Percentiles rank a stretch among this genome's conserved stretches.
Evolutionary conservation across 2,888 invertebrate genomes (phyloP).

Genomic region (Agonopterix subpropinquella): DNA sequence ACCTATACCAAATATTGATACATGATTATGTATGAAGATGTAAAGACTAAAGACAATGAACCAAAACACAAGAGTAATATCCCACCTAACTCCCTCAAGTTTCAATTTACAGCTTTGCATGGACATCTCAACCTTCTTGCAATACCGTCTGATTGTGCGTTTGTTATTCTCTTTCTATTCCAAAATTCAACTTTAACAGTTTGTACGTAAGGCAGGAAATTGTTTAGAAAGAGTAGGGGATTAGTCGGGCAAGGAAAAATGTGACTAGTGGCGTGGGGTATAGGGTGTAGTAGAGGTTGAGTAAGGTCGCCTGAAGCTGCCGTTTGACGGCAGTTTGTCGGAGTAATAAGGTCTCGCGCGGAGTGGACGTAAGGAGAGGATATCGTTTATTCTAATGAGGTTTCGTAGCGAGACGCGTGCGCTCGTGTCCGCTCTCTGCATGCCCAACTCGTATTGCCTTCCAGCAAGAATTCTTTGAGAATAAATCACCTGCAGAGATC

Average conservation of each 20-base stretch:
- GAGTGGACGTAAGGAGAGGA: slow-evolving; percentile 73
- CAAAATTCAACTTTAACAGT: slow-evolving; percentile 37
- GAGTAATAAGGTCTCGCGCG: slow-evolving; percentile 70
- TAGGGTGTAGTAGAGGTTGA: slow-evolving; percentile 22
- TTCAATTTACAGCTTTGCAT: slow-evolving; percentile 65
- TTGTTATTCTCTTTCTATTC: slow-evolving; percentile 38
- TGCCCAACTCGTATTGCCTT: slow-evolving; percentile 22
- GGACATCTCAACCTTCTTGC: slow-evolving; percentile 60
- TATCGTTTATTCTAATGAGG: slow-evolving; percentile 76
- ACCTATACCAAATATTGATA: too few species aligned
- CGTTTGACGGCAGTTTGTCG: slow-evolving; percentile 73
- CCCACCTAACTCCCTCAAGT: slow-evolving; percentile 35
- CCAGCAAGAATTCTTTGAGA: slow-evolving; percentile 9
- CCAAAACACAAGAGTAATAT: too few species aligned
- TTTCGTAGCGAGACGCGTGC: slow-evolving; percentile 45
- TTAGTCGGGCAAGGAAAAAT: slow-evolving; percentile 23
- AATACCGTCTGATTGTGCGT: slow-evolving; percentile 49
- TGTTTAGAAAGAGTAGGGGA: slow-evolving; percentile 16
- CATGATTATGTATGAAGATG: too few species aligned
- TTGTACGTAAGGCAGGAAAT: slow-evolving; percentile 34
- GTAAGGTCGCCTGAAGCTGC: slow-evolving; percentile 23
- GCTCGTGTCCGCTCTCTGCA: slow-evolving; percentile 16
- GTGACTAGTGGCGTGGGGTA: slow-evolving; percentile 22
- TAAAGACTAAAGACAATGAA: too few species aligned
- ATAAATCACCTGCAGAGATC: neutral